Evolutionary conservation across 2,888 invertebrate species (phyloP), one percentile per base, ranked within the genome.

Genomic region (Zootermopsis nevadensis): DNA sequence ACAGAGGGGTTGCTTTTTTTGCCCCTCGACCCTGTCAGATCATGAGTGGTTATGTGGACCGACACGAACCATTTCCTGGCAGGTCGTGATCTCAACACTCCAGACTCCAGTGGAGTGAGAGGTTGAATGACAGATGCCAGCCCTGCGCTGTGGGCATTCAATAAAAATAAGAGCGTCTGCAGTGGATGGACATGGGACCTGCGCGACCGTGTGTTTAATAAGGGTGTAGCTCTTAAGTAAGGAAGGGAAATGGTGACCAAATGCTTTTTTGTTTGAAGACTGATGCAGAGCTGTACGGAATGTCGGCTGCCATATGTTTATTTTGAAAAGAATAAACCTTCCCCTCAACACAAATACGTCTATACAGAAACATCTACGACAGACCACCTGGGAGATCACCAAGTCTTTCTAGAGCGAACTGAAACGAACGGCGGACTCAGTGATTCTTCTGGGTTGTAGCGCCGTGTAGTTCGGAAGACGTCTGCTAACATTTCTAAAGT

Each of bases 61-160:
- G 69, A 69, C 69, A 69, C 15, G 69, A 69, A 69, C 69, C 69
- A 69, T 69, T 69, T 69, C 69, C 69, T 69, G 33, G 69, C 69
- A 69, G 69, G 69, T 69, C 69, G 69, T 10, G 69, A 69, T 69
- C 33, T 3, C 60, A 27, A 60, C 60, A 60, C 60, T 60, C 15
- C n/a, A 60, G 60, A 1, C 31, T 69, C 19, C 31, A 69, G 69
- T 69, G 69, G 33, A 33, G 33, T 6, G 69, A 69, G n/a, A 69
- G n/a, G 69, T 19, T 67, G 67, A 67, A 0, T 69, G 69, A 69
- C 69, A 69, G 69, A 69, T 69, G 69, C 31, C 69, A 69, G 69
- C 69, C 19, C 69, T 60, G 60, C 6, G 60, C 60, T 60, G n/a
- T 10, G 60, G n/a, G 8, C n/a, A 60, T 1, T n/a, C 60, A 48